These are phyloP conservation scores for Hololepta plana DNA, from an alignment of 2,888 invertebrate species.

Conservation along the genomic window DNA sequence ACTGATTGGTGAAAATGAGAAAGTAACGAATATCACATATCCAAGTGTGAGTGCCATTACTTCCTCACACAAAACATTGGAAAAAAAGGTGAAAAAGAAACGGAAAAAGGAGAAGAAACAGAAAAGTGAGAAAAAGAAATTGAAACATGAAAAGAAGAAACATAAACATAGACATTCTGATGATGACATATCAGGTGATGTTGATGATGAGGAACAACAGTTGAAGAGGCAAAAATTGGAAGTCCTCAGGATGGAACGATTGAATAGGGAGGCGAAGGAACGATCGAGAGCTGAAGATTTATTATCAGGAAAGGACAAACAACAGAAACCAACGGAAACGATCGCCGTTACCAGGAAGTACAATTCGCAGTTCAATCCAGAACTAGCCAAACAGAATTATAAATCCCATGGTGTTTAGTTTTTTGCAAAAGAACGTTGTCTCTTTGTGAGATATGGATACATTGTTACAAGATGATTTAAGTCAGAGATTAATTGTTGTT, in stretches of 20 bases:
- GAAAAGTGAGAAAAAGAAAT: slow-evolving; percentile 9
- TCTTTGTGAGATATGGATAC: too few relatives aligned
- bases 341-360: slow-evolving; percentile 51
- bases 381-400: slow-evolving; percentile 67
- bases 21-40: slow-evolving; percentile 13
- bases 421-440: too few relatives aligned
- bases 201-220: slow-evolving; percentile 16
- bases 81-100: slow-evolving; percentile 21
- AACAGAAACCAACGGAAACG: background rate
- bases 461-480: too few relatives aligned
- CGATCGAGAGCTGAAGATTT: slow-evolving; percentile 49
- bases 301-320: slow-evolving; percentile 23
- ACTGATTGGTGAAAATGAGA: slow-evolving; percentile 7
- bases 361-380: slow-evolving; percentile 93
- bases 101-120: slow-evolving; percentile 17
- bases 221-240: slow-evolving; percentile 33
- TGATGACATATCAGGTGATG: slow-evolving; percentile 10
- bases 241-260: slow-evolving; percentile 54
- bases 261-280: slow-evolving; percentile 69
- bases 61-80: slow-evolving; percentile 17
- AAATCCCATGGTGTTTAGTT: too few relatives aligned
- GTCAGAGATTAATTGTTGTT: too few relatives aligned
- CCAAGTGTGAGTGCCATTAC: slow-evolving; percentile 13
- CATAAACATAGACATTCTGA: slow-evolving; percentile 10
- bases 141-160: slow-evolving; percentile 11